phyloP scores from a whole-genome alignment of 2,797 vertebrate genomes.

The Syndactyla subalaris region DNA sequence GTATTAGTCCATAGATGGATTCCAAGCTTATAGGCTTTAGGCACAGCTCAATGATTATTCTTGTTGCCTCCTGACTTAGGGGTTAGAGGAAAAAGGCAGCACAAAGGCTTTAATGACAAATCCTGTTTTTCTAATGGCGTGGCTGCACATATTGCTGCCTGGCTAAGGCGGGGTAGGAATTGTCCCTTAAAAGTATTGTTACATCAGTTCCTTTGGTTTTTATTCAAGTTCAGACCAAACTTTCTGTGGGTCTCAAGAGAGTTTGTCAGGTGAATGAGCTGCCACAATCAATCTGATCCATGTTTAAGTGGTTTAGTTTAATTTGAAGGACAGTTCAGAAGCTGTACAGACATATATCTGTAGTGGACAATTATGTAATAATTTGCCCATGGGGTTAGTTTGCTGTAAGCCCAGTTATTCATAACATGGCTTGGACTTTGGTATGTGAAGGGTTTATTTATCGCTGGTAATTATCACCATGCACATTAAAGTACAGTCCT shows the following conservation, averaged over 20 bases:
- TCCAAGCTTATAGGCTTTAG: background rate
- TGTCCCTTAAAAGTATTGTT: background rate
- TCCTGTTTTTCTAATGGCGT: background rate
- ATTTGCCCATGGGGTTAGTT: background rate
- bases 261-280: background rate
- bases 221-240: background rate
- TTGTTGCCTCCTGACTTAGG: background rate
- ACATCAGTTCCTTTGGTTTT: background rate
- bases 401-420: background rate
- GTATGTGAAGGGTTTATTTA: background rate
- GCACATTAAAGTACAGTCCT: background rate
- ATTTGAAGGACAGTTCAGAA: background rate
- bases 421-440: background rate
- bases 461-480: background rate
- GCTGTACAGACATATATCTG: background rate
- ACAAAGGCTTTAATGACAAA: background rate
- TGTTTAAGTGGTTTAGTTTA: background rate
- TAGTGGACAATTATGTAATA: background rate
- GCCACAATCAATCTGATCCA: background rate
- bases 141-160: fast-evolving
- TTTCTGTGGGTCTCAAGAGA: background rate
- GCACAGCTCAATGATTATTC: background rate
- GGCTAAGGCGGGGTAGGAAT: background rate
- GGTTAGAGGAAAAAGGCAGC: background rate
- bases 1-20: background rate